These are phyloP conservation scores for Pachliopta kotzebuea DNA, from an alignment of 2,888 invertebrate genomes.

Conservation along the genomic window DNA sequence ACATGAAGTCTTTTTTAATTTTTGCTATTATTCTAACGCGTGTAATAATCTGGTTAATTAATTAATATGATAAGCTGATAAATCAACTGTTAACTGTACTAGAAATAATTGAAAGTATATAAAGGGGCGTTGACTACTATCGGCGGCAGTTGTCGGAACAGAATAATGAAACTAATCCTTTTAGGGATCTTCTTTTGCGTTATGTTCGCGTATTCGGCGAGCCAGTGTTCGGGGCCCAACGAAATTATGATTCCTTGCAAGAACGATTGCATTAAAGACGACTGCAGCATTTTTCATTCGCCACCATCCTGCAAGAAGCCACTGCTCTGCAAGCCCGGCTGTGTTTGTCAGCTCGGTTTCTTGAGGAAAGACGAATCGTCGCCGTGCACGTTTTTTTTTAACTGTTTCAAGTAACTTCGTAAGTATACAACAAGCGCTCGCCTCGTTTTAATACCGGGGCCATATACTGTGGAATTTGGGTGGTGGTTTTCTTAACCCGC, in stretches of 20 bases:
- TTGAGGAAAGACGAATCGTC: constrained; percentile 13
- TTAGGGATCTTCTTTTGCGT: neutral
- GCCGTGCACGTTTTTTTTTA: neutral
- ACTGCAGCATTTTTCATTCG: neutral
- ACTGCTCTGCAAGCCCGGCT: constrained; percentile 8
- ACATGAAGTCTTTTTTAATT: no score
- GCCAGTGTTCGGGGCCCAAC: neutral
- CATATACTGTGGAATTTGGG: no score
- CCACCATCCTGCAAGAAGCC: constrained; percentile 1
- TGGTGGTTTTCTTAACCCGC: no score
- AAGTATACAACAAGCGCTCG: no score
- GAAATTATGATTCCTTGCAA: constrained; percentile 15
- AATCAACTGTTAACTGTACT: neutral
- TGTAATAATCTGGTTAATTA: neutral
- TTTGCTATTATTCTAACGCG: no score
- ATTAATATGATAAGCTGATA: constrained; percentile 5
- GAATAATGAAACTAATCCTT: constrained; percentile 4
- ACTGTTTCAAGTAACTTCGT: neutral
- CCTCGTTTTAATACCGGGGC: no score
- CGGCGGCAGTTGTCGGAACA: neutral
- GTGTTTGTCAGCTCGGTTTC: constrained; percentile 17
- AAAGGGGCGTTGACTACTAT: neutral
- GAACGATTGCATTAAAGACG: constrained; percentile 10
- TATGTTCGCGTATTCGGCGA: constrained; percentile 1
- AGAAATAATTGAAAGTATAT: neutral